Base-by-base conservation (phyloP, 1,140 invertebrate genomes). In the Whitmania pigra region DNA sequence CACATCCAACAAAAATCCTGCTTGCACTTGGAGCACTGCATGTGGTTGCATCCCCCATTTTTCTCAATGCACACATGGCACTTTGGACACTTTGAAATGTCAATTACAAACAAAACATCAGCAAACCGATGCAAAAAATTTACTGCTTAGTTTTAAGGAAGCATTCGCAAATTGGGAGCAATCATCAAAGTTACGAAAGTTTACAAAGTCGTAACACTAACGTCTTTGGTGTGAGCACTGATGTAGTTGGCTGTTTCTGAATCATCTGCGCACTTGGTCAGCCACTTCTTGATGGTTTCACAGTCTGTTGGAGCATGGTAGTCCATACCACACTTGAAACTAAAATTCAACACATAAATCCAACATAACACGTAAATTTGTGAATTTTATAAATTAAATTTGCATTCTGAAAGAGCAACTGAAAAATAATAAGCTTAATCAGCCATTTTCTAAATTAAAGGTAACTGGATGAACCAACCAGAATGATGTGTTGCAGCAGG, bases 1-100 rank as follows among this genome's bases (percentile, higher is more conserved):
- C 96, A 99, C 88, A 99, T 97, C 96, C 96, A 99, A 83, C 95
- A 99, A 80, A 99, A 99, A 81, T 99, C 94, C 84, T 95, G 89
- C 81, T 95, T 94, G 81, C 96, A 99, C 79, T 92, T 93, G 76
- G 92, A 94, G 85, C 96, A 99, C 83, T 97, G 93, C 94, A 99
- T 98, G 80, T 99, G 96, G 85, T 98, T 98, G 82, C 94, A 97
- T 0, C 94, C 96, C 67, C 95, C 96, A 86, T 97, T 98, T 84
- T 99, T 99, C 84, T 99, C 95, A 82, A 99, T 99, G 84, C 94
- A 97, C 75, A 97, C 95, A 85, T 97, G 92, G 86, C 95, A 98
- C 84, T 94, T 94, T 71, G 96, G 96, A 84, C 96, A 99, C 87
- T 90, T 78, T 36, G 2, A 22, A 85, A 83, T 6, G 70, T 18